These are phyloP conservation scores for Nyctereutes procyonoides DNA, from an alignment of 2,113 vertebrate genomes.

Conservation along the genomic window DNA sequence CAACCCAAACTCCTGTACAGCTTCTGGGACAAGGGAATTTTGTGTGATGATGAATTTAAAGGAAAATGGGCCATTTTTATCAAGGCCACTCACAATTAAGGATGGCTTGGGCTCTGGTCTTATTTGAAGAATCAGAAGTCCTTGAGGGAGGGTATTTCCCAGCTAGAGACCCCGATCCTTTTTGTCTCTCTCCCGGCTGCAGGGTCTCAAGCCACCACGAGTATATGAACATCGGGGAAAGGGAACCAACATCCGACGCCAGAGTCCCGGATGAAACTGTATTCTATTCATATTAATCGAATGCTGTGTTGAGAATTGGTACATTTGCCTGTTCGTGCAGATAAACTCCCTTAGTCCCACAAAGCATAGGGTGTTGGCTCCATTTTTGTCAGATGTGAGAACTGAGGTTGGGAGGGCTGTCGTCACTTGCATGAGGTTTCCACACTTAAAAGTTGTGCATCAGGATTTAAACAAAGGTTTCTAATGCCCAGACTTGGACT, in stretches of 20 bases:
- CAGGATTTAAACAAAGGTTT: background rate
- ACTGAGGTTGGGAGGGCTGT: background rate
- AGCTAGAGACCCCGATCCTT: background rate
- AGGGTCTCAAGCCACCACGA: background rate
- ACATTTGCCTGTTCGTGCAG: too few relatives aligned
- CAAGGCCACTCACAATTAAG: slow-evolving; percentile 21
- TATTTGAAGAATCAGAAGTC: background rate
- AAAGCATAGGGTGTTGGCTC: background rate
- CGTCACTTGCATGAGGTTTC: background rate
- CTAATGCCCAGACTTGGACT: background rate
- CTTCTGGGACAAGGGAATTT: slow-evolving; percentile 52
- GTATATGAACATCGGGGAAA: background rate
- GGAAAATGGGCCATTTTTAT: slow-evolving; percentile 47
- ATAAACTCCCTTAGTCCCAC: background rate
- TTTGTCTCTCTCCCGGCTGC: background rate
- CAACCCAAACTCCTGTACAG: slow-evolving; percentile 36
- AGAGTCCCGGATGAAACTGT: background rate
- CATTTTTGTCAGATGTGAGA: background rate
- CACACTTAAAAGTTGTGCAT: background rate
- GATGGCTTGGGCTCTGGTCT: background rate
- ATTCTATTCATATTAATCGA: background rate
- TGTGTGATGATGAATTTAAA: slow-evolving; percentile 73
- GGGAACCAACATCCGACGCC: background rate
- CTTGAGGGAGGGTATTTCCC: background rate
- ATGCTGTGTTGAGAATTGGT: background rate